Percentiles rank a stretch among this genome's conserved stretches.
These are phyloP conservation scores for Prietella phreatophila DNA, from an alignment of 2,113 vertebrate species.

Conservation along the genomic window DNA sequence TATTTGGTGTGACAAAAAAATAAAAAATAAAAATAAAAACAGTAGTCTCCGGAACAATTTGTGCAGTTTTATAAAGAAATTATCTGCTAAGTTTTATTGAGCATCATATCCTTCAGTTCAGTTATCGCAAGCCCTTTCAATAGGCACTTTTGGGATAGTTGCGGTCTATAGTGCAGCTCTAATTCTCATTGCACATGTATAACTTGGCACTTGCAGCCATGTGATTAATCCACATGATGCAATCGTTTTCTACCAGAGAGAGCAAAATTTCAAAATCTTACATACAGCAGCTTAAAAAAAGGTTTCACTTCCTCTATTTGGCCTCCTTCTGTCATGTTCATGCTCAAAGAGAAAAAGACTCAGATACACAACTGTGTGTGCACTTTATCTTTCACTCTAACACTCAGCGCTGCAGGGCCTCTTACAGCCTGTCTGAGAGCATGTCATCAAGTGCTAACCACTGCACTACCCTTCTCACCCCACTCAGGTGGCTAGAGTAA, in stretches of 20 bases:
- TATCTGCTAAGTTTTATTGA: too few species aligned
- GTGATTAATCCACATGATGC: background rate
- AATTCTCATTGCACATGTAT: background rate
- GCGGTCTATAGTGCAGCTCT: too few species aligned
- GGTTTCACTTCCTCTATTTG: slow-evolving; percentile 35
- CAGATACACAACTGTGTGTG: slow-evolving; percentile 1
- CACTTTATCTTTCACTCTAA: background rate
- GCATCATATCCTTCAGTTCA: too few species aligned
- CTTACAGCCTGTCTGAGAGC: slow-evolving; percentile 37
- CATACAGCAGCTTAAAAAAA: background rate
- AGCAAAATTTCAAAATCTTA: background rate
- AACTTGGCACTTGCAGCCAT: background rate
- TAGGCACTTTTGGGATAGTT: too few species aligned
- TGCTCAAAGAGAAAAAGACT: slow-evolving; percentile 41
- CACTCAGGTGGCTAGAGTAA: slow-evolving; percentile 37
- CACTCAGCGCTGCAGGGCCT: slow-evolving; percentile 36
- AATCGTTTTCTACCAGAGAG: background rate
- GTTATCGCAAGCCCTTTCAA: too few species aligned
- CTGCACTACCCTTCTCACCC: slow-evolving; percentile 27
- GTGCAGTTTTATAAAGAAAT: too few species aligned
- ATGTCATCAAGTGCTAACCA: slow-evolving; percentile 32
- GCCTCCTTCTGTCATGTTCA: slow-evolving; percentile 51
- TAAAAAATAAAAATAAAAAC: too few species aligned
- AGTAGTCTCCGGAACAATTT: too few species aligned
- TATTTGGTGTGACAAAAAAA: too few species aligned